Base-by-base conservation (phyloP, 2,888 invertebrate genomes). In the Ophion obscuratus region DNA sequence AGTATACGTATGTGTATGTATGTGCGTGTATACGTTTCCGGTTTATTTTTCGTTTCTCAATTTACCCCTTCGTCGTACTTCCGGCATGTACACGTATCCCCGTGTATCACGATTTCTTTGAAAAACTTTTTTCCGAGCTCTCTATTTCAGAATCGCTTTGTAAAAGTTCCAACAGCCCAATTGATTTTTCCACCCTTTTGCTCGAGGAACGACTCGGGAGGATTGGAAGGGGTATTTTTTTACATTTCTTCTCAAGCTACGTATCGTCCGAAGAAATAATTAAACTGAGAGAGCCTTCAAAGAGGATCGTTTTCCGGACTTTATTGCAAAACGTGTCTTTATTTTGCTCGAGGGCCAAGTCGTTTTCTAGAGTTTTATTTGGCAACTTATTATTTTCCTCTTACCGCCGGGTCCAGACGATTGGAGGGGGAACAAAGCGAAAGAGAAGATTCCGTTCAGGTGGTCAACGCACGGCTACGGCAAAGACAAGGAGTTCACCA, bases 271-370 rank as follows among this genome's bases (percentile, higher is more conserved):
- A 76, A 47, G 24, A 47, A 77, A 66, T 67, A 47, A 80, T 61
- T 36, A 6, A 76, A 27, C 59, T 59, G 71, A 44, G 10, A 31
- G 3, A 53, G 76, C 67, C 66, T 75, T 83, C 80, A 75, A 85
- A 78, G 74, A 79, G 79, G 89, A 91, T 90, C 87, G 89, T 88
- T 88, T 89, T 91, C 89, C 31, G 88, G 87, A 87, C 83, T 90
- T 92, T 91, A 91, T 91, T 91, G 89, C 91, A 92, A 92, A 92
- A 92, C 92, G 90, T 91, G 89, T 91, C 91, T 91, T 92, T 90
- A 92, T 92, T 92, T 89, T 67, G 84, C 88, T 81, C 75, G 80
- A 74, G 89, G 76, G 66, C 71, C 36, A 59, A 64, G 36, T 57
- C 14, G 75, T 66, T 86, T 84, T 87, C 36, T 86, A 66, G 17